These are phyloP conservation scores for Tricholaema leucomelas DNA, from an alignment of 2,113 vertebrate genomes.

Conservation along the genomic window DNA sequence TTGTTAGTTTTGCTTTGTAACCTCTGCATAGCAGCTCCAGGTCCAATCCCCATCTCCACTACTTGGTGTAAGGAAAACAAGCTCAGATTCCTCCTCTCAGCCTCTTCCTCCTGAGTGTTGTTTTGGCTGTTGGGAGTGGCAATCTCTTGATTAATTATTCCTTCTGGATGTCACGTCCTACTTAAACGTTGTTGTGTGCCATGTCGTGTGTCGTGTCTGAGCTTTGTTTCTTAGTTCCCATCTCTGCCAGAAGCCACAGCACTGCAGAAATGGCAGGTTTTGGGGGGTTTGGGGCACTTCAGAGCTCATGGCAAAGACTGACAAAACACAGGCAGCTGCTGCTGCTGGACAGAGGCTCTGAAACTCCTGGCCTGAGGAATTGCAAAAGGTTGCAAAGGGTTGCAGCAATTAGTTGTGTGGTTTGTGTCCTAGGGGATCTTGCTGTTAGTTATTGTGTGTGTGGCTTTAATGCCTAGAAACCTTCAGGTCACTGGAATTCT, in stretches of 20 bases:
- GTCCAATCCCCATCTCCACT: background rate
- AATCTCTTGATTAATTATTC: background rate
- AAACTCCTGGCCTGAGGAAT: background rate
- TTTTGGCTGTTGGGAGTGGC: background rate
- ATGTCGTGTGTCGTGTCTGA: too few relatives aligned
- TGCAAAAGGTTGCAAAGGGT: too few relatives aligned
- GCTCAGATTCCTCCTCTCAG: background rate
- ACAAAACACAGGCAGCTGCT: background rate
- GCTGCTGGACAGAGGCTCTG: background rate
- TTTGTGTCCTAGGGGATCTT: background rate
- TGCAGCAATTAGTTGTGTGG: background rate
- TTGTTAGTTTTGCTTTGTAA: background rate
- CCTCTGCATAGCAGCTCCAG: background rate
- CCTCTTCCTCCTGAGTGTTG: background rate
- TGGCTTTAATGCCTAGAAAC: background rate
- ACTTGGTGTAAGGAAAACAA: background rate
- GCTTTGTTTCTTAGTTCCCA: background rate
- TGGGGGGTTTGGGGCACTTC: background rate
- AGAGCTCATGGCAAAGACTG: background rate
- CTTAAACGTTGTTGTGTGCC: background rate
- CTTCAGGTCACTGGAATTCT: background rate
- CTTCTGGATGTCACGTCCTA: background rate
- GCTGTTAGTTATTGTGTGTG: background rate
- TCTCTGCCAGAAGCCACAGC: background rate
- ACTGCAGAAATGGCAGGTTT: background rate